Conservation (phyloP, 2,888 invertebrate genomes). For the Ormyrus labotus region DNA sequence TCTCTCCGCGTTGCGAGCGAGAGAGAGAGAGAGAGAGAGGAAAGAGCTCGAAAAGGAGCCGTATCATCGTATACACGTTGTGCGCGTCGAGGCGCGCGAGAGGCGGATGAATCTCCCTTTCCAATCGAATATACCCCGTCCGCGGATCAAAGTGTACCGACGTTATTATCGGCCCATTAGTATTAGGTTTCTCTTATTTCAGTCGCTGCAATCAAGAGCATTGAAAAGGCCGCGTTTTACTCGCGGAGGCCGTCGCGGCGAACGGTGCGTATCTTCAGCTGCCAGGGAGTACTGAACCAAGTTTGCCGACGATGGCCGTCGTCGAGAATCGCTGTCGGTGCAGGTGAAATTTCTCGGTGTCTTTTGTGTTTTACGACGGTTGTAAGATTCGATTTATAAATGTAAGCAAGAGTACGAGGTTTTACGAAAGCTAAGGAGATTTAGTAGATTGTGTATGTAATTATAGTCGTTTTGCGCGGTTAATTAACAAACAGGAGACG, state of each 20-base stretch:
- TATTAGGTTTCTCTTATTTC: slow-evolving; percentile 36
- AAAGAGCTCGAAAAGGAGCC: slow-evolving; percentile 37
- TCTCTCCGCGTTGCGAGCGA: neutral
- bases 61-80: slow-evolving; percentile 42
- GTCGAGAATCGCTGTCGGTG: no score
- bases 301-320: no score
- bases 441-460: no score
- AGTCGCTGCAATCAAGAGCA: slow-evolving; percentile 9
- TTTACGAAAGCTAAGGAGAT: no score
- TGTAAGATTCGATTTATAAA: no score
- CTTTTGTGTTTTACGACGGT: no score
- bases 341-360: no score
- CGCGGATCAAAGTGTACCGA: slow-evolving; percentile 55
- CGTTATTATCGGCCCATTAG: slow-evolving; percentile 43
- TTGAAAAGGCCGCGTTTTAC: slow-evolving; percentile 3
- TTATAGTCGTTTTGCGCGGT: no score
- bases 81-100: slow-evolving; percentile 9
- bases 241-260: neutral
- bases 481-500: no score
- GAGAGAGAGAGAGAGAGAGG: slow-evolving; percentile 14
- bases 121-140: slow-evolving; percentile 22
- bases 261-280: neutral
- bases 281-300: neutral
- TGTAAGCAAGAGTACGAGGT: no score
- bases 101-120: slow-evolving; percentile 38